These are phyloP conservation scores for Calyptommatus sinebrachiatus DNA, from an alignment of 2,113 vertebrate genomes.

Conservation along the genomic window DNA sequence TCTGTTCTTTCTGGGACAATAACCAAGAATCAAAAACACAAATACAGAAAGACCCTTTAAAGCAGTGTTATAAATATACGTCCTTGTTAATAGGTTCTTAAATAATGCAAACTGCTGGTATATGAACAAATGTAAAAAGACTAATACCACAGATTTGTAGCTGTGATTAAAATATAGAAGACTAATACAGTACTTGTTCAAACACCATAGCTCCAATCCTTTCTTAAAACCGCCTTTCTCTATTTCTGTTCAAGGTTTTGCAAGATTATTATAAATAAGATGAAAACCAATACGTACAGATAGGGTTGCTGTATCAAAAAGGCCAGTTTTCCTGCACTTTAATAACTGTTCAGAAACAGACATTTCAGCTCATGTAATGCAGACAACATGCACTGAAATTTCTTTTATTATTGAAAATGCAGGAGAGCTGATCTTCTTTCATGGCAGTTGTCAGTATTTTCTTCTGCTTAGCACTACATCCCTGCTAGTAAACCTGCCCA, in stretches of 20 bases:
- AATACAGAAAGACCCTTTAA: background rate
- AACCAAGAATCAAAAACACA: background rate
- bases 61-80: background rate
- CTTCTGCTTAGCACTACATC: background rate
- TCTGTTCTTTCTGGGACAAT: background rate
- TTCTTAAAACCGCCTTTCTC: background rate
- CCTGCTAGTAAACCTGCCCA: background rate
- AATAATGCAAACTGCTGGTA: background rate
- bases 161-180: background rate
- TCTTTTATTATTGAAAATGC: too few species aligned
- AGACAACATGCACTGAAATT: too few species aligned
- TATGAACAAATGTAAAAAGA: background rate
- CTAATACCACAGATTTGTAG: background rate
- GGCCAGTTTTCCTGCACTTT: too few species aligned
- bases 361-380: too few species aligned
- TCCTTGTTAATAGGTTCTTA: background rate
- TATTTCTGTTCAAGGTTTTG: background rate
- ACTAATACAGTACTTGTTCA: background rate
- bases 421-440: too few species aligned
- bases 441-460: too few species aligned
- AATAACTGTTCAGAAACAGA: too few species aligned
- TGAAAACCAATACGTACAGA: background rate
- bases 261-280: background rate
- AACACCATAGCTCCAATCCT: too few species aligned
- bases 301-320: too few species aligned